Evolutionary conservation across 2,113 vertebrate genomes (phyloP), one percentile per base, ranked within the genome.

Genomic region (Hiodon tergisus): DNA sequence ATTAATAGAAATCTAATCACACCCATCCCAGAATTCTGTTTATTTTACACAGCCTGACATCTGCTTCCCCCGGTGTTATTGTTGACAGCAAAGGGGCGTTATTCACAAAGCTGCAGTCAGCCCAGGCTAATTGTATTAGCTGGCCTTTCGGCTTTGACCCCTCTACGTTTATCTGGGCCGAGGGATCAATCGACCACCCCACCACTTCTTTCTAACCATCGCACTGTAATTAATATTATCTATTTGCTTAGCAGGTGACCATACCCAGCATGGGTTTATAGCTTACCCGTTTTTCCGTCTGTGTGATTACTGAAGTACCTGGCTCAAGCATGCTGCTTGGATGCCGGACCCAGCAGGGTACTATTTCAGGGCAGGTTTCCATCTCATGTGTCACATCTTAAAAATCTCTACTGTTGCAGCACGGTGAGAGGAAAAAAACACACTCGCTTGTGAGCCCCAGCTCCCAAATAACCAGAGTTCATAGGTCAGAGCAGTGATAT

Each of bases 71-170:
- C 74, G 14, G 14, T 62, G 48, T 72, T 61, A n/a, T 58, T 61
- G 13, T 61, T 51, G 16, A 51, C 9, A 52, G 50, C 9, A 68
- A 6, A 3, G 69, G 69, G 16, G 6, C 16, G n/a, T 66, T n/a
- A 7, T 62, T 66, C 7, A 6, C 4, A 61, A 5, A 50, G 60
- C 60, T 65, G 60, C n/a, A 65, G 77, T 75, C 78, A 86, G 88
- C 83, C 74, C 69, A 72, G 57, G 81, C 79, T 86, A 87, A 87
- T 87, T 83, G 74, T 78, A 85, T 87, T 84, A 83, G 86, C 68
- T 78, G 62, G 75, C 71, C 77, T 80, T 82, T 69, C 78, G 78
- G 78, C 77, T 86, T 77, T 80, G 79, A 81, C 78, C 82, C 75
- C 50, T 16, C 63, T 76, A 73, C 77, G 83, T 85, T 87, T 85